Evolutionary conservation across 1,140 invertebrate genomes (phyloP), one percentile per base, ranked within the genome.

Genomic region (Diabrotica undecimpunctata): DNA sequence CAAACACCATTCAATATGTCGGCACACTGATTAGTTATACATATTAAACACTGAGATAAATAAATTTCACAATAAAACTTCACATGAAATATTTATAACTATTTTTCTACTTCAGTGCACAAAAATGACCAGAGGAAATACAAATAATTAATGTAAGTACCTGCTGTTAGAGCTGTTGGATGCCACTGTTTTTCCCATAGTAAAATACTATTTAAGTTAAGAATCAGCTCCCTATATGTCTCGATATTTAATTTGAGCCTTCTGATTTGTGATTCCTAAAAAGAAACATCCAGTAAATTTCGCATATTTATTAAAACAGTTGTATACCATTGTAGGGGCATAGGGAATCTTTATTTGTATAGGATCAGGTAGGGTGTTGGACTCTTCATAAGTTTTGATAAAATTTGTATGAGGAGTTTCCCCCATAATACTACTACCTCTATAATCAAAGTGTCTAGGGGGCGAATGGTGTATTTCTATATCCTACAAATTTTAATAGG

Each of bases 131-230:
- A 25, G n/a, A 10, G 6, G 5, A 46, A 8, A 46, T 46, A 10
- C n/a, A n/a, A 46, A 46, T n/a, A 58, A 53, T 12, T 55, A 54
- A 41, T 51, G n/a, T 9, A 11, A 12, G 61, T 76, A 75, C 74
- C 71, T 36, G 85, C 88, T 69, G 91, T 74, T 55, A 94, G 85
- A 12, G 91, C 81, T 35, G 84, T 87, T 63, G 92, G 90, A 78
- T 92, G 87, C 85, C 89, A 93, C 61, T 87, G 83, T 71, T 90
- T 88, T 71, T 94, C 90, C 92, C 93, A 95, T 50, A 88, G 79
- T 5, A 95, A 77, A n/a, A 94, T 76, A 0, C 88, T 89, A 76
- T 91, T 86, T 4, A 89, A 67, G 9, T 85, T 85, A 52, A 94
- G 74, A 61, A 94, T 81, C 9, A 92, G 81, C 80, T 93, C 90